Conservation (phyloP, 2,797 vertebrate genomes). For the Acrossocheilus fasciatus region DNA sequence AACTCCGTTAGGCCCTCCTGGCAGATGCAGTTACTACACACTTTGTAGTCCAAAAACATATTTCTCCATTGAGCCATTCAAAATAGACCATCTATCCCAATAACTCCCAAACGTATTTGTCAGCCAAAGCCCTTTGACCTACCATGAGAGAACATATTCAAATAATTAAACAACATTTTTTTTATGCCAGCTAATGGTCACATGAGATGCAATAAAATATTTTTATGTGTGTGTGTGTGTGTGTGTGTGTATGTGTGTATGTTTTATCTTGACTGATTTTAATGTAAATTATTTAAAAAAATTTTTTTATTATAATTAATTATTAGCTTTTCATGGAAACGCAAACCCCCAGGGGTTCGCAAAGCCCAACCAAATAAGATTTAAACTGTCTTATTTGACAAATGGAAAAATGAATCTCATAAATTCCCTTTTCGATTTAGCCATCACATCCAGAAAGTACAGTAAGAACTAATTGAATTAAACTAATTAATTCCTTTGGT, state of each 20-base stretch:
- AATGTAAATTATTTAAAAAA: neutral
- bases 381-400: neutral
- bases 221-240: neutral
- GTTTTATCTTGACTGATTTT: neutral
- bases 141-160: neutral
- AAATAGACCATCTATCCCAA: neutral
- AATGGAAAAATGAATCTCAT: neutral
- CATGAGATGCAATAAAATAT: neutral
- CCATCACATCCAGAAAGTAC: neutral
- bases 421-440: slow-evolving; percentile 1
- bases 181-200: neutral
- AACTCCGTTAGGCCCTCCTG: neutral
- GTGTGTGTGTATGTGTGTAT: neutral
- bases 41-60: neutral
- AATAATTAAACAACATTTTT: neutral
- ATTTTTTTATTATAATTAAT: neutral
- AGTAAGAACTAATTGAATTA: neutral
- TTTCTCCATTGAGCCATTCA: slow-evolving; percentile 2
- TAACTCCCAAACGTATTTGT: neutral
- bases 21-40: neutral
- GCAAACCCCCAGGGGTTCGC: no score
- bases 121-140: neutral
- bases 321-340: neutral
- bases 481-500: neutral
- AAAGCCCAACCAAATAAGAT: neutral